phyloP scores from a whole-genome alignment of 2,113 vertebrate genomes.

The Hepsetus odoe region DNA sequence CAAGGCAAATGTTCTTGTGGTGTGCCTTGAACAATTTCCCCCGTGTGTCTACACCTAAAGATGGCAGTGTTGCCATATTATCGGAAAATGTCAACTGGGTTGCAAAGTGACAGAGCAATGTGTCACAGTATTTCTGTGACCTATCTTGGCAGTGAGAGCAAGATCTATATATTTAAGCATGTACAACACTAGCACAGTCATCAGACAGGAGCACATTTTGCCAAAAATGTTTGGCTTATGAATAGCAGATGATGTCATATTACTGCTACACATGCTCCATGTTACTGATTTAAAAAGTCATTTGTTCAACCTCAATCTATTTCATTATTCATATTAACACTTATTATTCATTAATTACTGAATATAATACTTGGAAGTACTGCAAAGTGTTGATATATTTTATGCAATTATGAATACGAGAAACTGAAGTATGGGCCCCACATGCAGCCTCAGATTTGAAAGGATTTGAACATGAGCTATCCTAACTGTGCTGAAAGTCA shows the following conservation, averaged over 20 bases:
- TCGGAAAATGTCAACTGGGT: not conserved
- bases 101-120: not conserved
- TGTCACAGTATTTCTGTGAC: not conserved
- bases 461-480: not conserved
- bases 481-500: not conserved
- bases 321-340: not conserved
- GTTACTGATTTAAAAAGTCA: too few relatives aligned
- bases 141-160: not conserved
- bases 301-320: too few relatives aligned
- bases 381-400: not conserved
- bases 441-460: not conserved
- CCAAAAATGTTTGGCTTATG: too few relatives aligned
- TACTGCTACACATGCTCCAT: too few relatives aligned
- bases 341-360: not conserved
- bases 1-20: not conserved
- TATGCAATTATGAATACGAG: not conserved
- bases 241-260: too few relatives aligned
- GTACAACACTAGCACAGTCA: too few relatives aligned
- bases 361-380: too few relatives aligned
- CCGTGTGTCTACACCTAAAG: conserved; percentile 17
- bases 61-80: conserved; percentile 54
- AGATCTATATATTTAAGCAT: too few relatives aligned
- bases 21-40: not conserved
- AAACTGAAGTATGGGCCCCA: too few relatives aligned
- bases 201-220: too few relatives aligned